Evolutionary conservation across 30 jellyfish, hydroid and myxozoan genomes (phyloP), one percentile per base, ranked within the genome.

Genomic region (Aurelia coerulea): DNA sequence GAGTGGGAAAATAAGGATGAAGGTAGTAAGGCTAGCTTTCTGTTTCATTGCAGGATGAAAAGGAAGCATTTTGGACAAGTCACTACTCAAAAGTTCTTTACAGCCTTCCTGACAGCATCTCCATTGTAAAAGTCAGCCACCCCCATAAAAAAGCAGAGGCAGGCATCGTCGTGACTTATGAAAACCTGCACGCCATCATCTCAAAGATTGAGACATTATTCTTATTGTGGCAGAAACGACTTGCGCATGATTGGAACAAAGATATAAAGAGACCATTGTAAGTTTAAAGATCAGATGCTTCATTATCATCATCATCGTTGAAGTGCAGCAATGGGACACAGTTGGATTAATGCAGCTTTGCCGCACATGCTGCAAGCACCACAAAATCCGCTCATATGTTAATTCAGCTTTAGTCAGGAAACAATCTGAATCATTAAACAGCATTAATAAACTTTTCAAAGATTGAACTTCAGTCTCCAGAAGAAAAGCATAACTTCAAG

Each of bases 31-130:
- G 13, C 56, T 46, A 46, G 56, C 11, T 4, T 46, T 46, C 56
- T 9, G 7, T 46, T 46, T 13, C 56, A 46, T 46, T 46, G 37
- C 72, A 84, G 93, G 93, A 84, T 16, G 88, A 83, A 76, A 73
- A 74, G 49, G 93, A 84, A 41, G 93, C 87, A 1, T 84, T 56
- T 50, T 64, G 87, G 93, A 18, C 32, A 10, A 52, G 49, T 16
- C 63, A 84, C 54, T 84, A 73, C 37, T 60, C 88, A 4, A 84
- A 84, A 78, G 72, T 84, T 2, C 66, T 32, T 73, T 42, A 73
- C 93, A 71, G 56, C 18, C 88, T 84, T 7, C 93, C 93, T 32
- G 93, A 84, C 88, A 70, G 88, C 62, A 53, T 12, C 6, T 62
- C 52, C 56, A 74, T 84, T 3, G 39, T 9, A 46, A 75, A 32